Percentiles rank a stretch among this genome's conserved stretches.
phyloP scores from a whole-genome alignment of 2,113 vertebrate species.

The Phainopepla nitens region DNA sequence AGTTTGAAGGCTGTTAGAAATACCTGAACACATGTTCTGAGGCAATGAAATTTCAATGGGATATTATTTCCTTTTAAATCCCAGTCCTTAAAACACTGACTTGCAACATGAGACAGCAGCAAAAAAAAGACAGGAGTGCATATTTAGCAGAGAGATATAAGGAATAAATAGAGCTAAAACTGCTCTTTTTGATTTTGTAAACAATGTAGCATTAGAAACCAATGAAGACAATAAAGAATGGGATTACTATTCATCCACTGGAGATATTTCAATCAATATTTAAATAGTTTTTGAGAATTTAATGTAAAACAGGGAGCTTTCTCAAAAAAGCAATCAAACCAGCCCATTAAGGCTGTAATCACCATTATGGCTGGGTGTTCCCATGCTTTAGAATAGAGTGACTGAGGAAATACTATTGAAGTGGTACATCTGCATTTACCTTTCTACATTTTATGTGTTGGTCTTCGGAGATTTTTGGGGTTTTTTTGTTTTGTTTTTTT shows the following conservation, averaged over 20 bases:
- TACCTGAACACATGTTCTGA: conserved; percentile 59
- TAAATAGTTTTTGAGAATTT: conserved; percentile 63
- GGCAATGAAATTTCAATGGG: conserved; percentile 55
- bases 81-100: conserved; percentile 36
- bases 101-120: conserved; percentile 35
- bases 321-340: conserved; percentile 71
- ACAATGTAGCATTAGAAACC: conserved; percentile 52
- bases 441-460: neutral
- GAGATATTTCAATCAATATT: conserved; percentile 68
- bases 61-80: conserved; percentile 46
- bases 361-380: conserved; percentile 23
- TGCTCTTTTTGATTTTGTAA: conserved; percentile 56
- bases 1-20: conserved; percentile 40
- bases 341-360: conserved; percentile 67
- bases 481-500: neutral
- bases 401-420: conserved; percentile 44
- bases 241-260: conserved; percentile 35
- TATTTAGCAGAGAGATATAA: conserved; percentile 43
- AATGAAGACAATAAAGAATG: conserved; percentile 53
- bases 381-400: conserved; percentile 47
- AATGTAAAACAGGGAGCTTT: conserved; percentile 55
- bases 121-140: conserved; percentile 12
- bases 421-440: conserved; percentile 7
- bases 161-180: conserved; percentile 45
- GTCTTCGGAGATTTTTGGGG: neutral